Evolutionary conservation across 2,113 vertebrate genomes (phyloP).

Genomic region (Naja naja): DNA sequence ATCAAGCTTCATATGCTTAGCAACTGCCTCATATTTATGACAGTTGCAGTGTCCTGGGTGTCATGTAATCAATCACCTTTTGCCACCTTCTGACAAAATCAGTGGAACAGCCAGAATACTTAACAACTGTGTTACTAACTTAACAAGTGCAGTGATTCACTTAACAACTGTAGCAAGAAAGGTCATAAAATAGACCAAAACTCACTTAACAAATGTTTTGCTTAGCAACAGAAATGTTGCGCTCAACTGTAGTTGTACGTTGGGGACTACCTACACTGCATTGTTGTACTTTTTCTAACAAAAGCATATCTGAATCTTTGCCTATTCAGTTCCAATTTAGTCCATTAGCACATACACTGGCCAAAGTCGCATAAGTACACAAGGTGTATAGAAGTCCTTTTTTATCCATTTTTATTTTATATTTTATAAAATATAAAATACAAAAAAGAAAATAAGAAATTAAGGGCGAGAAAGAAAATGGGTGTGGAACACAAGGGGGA

Average conservation of each 20-base stretch:
- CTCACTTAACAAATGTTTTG: too few relatives aligned
- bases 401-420: too few relatives aligned
- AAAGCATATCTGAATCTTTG: neutral
- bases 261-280: neutral
- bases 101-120: neutral
- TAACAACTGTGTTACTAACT: neutral
- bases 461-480: too few relatives aligned
- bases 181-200: neutral
- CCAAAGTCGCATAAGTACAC: neutral
- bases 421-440: too few relatives aligned
- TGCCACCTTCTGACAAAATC: neutral
- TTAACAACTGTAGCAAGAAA: neutral
- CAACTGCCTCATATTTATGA: neutral
- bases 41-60: neutral
- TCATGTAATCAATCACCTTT: neutral
- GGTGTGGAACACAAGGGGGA: too few relatives aligned
- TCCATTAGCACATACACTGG: neutral
- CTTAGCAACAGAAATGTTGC: too few relatives aligned
- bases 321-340: neutral
- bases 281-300: neutral
- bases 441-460: too few relatives aligned
- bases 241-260: too few relatives aligned
- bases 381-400: neutral
- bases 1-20: neutral
- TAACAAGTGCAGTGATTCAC: neutral